Evolutionary conservation across 2,888 invertebrate genomes (phyloP), one percentile per base, ranked within the genome.

Genomic region (Drosophila algonquin): DNA sequence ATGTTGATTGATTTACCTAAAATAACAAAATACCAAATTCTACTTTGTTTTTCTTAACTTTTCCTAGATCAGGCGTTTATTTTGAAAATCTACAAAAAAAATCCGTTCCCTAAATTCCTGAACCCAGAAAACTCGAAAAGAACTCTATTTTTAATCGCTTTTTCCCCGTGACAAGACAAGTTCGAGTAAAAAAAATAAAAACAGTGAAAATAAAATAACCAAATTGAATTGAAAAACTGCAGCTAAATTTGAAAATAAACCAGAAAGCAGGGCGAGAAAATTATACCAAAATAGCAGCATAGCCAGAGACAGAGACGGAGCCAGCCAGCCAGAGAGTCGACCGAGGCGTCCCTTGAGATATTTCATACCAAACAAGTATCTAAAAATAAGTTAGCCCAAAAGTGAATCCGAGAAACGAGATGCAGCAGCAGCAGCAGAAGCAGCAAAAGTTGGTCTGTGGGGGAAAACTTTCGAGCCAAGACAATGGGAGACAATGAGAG

Each of bases 101-200:
- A 35, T 3, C 3, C 3, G 21, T 50, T 12, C 35, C 10, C 14
- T 30, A 44, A 12, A 71, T 45, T 63, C 54, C 64, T 54, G 21
- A 45, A 78, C 64, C 63, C 61, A 61, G 32, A 62, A 48, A 63
- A 52, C 54, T 64, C 51, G 21, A 46, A 57, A 77, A 84, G 71
- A 87, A 87, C 85, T 83, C 64, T 83, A 83, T 83, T 87, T 83
- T 81, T 87, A 86, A 83, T 70, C 80, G 64, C 61, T 61, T 80
- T 72, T 73, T 56, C 55, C 58, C 57, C 63, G 73, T 84, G 84
- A 88, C 84, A 89, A 84, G 89, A 73, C 84, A 84, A 84, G 84
- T 84, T 84, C 89, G 89, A 70, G 51, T 57, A 55, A 67, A 55
- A 47, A 35, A 21, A 52, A 30, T 1, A 16, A 65, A 65, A 45